Evolutionary conservation across 1,140 invertebrate genomes (phyloP), one percentile per base, ranked within the genome.

Genomic region (Macrosteles quadrilineatus): DNA sequence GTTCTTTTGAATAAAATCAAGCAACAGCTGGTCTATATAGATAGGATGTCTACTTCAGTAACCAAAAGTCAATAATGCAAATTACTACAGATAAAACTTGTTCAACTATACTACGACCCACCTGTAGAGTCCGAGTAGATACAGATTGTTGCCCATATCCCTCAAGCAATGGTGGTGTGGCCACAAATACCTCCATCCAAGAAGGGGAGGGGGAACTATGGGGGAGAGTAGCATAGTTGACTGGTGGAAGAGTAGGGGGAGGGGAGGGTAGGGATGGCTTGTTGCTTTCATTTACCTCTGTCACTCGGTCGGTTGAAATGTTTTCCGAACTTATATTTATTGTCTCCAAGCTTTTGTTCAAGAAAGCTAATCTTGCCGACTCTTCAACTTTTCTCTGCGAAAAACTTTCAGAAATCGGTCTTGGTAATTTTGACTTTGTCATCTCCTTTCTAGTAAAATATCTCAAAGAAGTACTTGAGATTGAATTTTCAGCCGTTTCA

Each of bases 191-290:
- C 17, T 75, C 73, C 57, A 73, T 69, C 75, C 74, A 76, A 53
- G 71, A 68, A 66, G 73, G 72, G 50, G 65, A 66, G 43, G 65
- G 59, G 11, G 32, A 47, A 0, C 66, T 27, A 21, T 32, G 27
- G 36, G 72, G 76, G 71, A 72, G 72, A 19, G 76, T 77, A 19
- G 74, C 63, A 72, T 74, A 77, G 57, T 77, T 76, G n/a, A 77
- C 40, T 32, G 75, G 72, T 36, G 76, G 76, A 11, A 72, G 74
- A 21, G 74, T 73, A 53, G 69, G 65, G 1, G 71, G 43, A 4
- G 70, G 69, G 32, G 62, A 43, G 43, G 68, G 4, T 55, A 19
- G 12, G 2, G 21, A 1, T 68, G 21, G 14, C 6, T 17, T 40
- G 32, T 50, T 50, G 47, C 47, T 27, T 29, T 59, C 6, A 27